phyloP scores from a whole-genome alignment of 2,888 invertebrate genomes.

The Yponomeuta malinellus region DNA sequence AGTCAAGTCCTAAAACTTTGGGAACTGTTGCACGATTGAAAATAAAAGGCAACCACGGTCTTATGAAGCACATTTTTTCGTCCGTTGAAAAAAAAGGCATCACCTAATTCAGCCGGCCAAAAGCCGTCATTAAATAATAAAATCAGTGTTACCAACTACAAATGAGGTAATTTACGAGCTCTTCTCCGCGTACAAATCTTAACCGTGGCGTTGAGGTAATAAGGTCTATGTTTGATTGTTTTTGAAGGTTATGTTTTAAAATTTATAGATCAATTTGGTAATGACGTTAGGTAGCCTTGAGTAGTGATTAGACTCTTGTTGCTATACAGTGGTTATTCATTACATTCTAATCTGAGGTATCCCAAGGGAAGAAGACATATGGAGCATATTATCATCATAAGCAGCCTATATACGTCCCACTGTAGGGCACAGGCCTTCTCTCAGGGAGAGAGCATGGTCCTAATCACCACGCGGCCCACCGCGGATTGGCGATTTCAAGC shows the following conservation, averaged over 20 bases:
- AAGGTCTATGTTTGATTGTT: background rate
- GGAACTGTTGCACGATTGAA: constrained; percentile 18
- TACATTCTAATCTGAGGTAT: too few relatives aligned
- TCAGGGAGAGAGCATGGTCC: too few relatives aligned
- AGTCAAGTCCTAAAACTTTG: constrained; percentile 10
- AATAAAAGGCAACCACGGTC: constrained; percentile 27
- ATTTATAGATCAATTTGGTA: constrained; percentile 27
- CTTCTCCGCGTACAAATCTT: background rate
- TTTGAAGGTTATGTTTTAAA: background rate
- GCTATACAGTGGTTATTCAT: background rate
- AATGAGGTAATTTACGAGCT: constrained; percentile 14
- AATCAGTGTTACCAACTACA: constrained; percentile 16
- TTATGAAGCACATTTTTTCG: constrained; percentile 22
- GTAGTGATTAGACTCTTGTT: background rate
- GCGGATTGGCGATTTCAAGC: too few relatives aligned
- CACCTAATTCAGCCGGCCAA: constrained; percentile 29
- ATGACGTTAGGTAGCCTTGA: constrained; percentile 27
- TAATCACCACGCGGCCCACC: too few relatives aligned
- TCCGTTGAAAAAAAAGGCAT: constrained; percentile 22
- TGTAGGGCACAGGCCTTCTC: too few relatives aligned
- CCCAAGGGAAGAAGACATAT: too few relatives aligned
- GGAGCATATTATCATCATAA: too few relatives aligned
- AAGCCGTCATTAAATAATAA: constrained; percentile 36
- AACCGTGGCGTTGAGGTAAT: background rate
- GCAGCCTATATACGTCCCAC: too few relatives aligned